Percentiles rank a stretch among this genome's conserved stretches.
Evolutionary conservation across 2,888 invertebrate genomes (phyloP).

Genomic region (Julus scanicus): DNA sequence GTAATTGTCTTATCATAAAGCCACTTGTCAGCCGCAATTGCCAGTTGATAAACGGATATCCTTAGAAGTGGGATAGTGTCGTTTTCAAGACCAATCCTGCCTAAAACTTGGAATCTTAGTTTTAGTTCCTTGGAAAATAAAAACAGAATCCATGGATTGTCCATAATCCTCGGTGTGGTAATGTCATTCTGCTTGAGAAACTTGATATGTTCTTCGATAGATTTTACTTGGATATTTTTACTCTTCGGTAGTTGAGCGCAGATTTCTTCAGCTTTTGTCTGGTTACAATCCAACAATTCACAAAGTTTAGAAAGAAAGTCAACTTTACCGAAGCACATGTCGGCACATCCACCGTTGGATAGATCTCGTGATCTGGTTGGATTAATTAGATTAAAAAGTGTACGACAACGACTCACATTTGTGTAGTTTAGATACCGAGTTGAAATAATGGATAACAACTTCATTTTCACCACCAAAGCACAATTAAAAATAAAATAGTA

Average conservation of each 20-base stretch:
- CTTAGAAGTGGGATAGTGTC: constrained; percentile 1
- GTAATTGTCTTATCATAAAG: neutral
- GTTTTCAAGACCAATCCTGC: neutral
- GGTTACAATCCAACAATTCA: neutral
- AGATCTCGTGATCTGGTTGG: neutral
- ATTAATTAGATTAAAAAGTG: neutral
- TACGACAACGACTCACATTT: neutral
- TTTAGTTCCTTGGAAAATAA: neutral
- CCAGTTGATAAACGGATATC: neutral
- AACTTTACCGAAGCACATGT: neutral
- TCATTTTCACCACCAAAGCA: neutral
- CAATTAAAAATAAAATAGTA: no score
- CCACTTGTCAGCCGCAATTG: neutral
- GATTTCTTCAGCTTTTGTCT: neutral
- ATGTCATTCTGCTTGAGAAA: constrained; percentile 1
- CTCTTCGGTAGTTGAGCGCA: neutral
- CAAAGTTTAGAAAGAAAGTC: neutral
- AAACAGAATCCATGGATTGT: constrained; percentile 7
- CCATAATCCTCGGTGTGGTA: neutral
- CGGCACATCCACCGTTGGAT: neutral
- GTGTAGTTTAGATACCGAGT: neutral
- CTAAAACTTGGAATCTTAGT: neutral
- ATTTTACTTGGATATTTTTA: neutral
- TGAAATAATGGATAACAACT: neutral
- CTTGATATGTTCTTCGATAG: neutral